These are phyloP conservation scores for Meriones unguiculatus DNA, from an alignment of 2,113 vertebrate genomes.

Conservation along the genomic window DNA sequence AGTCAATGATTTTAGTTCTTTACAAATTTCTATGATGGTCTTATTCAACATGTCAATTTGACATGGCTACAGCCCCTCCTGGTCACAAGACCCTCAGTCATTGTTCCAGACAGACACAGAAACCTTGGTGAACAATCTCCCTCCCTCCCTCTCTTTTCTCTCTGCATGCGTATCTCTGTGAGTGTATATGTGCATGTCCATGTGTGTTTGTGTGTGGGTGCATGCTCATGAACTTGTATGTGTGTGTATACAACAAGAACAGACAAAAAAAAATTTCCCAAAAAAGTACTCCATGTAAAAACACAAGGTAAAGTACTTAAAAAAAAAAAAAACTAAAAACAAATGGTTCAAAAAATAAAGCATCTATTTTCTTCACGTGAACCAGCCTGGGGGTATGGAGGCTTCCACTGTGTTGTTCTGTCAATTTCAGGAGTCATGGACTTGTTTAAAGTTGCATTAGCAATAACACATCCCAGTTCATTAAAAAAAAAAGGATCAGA, in stretches of 20 bases:
- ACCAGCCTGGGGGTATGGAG: not conserved
- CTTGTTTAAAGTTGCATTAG: not conserved
- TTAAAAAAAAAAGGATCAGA: not conserved
- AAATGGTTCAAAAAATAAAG: not conserved
- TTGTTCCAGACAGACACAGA: not conserved
- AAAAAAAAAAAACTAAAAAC: not conserved
- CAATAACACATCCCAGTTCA: not conserved
- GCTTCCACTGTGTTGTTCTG: not conserved
- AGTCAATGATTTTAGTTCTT: not conserved
- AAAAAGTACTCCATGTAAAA: not conserved
- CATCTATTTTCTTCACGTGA: not conserved
- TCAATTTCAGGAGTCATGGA: not conserved
- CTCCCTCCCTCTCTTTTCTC: not conserved
- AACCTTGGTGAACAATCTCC: conserved; percentile 14
- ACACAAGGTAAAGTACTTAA: not conserved
- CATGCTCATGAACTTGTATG: no score
- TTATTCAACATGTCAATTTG: conserved; percentile 1
- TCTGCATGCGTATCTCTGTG: not conserved
- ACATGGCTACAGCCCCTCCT: not conserved
- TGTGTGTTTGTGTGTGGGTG: not conserved
- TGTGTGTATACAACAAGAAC: not conserved
- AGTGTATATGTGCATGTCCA: no score
- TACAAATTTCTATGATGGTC: not conserved
- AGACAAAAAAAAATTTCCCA: not conserved
- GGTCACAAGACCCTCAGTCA: not conserved